Evolutionary conservation across 2,797 vertebrate genomes (phyloP).

Genomic region (Coluber constrictor): DNA sequence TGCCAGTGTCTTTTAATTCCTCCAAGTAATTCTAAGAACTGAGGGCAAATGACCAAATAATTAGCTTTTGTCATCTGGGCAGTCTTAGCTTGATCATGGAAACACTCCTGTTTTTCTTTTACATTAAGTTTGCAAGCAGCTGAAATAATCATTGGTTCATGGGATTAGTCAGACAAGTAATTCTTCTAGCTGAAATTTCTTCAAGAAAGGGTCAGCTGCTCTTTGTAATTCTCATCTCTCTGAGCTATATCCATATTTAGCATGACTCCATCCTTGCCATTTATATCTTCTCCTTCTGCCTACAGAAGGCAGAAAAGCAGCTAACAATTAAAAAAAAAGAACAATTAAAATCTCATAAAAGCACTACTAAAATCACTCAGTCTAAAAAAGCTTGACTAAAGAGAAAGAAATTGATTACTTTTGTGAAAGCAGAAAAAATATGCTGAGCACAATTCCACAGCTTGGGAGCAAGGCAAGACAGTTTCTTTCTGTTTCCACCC

Average conservation of each 20-base stretch:
- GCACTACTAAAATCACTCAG: background rate
- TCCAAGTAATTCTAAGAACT: background rate
- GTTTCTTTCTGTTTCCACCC: background rate
- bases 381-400: background rate
- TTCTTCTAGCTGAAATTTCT: background rate
- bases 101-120: slow-evolving; percentile 1
- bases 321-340: background rate
- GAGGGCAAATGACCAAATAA: background rate
- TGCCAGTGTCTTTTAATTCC: background rate
- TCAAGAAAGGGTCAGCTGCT: background rate
- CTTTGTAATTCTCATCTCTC: background rate
- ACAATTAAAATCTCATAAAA: background rate
- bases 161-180: background rate
- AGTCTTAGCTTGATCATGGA: background rate
- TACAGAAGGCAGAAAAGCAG: background rate
- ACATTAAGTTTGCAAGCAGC: background rate
- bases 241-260: background rate
- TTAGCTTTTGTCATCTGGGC: slow-evolving; percentile 9
- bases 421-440: background rate
- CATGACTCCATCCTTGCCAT: background rate
- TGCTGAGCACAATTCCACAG: background rate
- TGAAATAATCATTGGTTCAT: background rate
- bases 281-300: background rate
- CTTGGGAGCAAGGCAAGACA: background rate
- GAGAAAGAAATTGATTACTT: background rate